Percentiles rank a stretch among this genome's conserved stretches.
phyloP scores from a whole-genome alignment of 2,113 vertebrate genomes.

The Uropsilus gracilis region DNA sequence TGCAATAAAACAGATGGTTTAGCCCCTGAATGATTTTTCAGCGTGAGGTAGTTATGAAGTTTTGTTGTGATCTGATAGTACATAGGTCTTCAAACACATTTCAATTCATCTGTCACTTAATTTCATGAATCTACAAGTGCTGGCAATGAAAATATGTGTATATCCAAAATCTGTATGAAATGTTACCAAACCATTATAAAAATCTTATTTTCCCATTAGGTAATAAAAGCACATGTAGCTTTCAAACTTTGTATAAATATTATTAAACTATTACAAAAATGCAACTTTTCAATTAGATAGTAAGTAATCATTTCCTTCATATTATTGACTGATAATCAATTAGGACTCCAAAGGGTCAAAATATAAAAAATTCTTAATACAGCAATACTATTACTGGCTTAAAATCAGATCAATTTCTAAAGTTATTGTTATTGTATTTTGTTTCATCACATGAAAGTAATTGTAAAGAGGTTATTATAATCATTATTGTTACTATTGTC shows the following conservation, averaged over 20 bases:
- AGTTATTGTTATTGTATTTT: background rate
- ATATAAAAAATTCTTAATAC: background rate
- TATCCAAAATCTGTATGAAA: conserved; percentile 71
- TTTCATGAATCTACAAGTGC: conserved; percentile 68
- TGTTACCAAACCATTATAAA: conserved; percentile 74
- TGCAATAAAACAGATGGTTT: conserved; percentile 79
- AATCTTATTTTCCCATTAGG: conserved; percentile 78
- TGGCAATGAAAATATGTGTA: conserved; percentile 28
- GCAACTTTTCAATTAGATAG: conserved; percentile 77
- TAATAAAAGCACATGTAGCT: conserved; percentile 10
- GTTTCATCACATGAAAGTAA: conserved; percentile 41
- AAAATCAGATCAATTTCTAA: conserved; percentile 29
- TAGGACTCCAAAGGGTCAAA: conserved; percentile 31
- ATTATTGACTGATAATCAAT: conserved; percentile 69
- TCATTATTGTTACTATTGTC: background rate
- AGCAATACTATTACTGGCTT: background rate
- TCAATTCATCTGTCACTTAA: conserved; percentile 81
- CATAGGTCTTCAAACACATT: conserved; percentile 74
- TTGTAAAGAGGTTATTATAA: background rate
- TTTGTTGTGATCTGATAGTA: conserved; percentile 73
- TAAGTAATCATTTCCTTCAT: conserved; percentile 68
- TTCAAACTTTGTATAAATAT: conserved; percentile 74
- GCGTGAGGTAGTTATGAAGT: conserved; percentile 54
- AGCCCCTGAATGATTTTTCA: conserved; percentile 47
- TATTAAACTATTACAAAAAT: conserved; percentile 76